Base-by-base conservation (phyloP, 2,113 vertebrate species). In the Ailurus styani region DNA sequence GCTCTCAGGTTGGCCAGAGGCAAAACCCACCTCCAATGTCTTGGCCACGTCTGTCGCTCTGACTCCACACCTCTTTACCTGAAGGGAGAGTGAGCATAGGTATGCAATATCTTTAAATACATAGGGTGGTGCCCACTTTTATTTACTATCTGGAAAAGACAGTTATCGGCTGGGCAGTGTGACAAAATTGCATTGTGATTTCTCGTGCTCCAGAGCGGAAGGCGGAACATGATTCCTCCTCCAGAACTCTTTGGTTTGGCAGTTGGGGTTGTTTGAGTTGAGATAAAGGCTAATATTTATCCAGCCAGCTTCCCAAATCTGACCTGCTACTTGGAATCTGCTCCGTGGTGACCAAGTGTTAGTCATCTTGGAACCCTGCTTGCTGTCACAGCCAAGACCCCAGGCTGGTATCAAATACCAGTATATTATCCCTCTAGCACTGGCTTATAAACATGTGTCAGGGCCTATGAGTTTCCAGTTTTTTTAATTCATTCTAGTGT, bases 211-310 rank as follows among this genome's bases (percentile, higher is more conserved):
- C 72, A 93, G 72, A 94, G 78, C 91, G 95, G 96, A 98, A 98
- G 73, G 87, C 77, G 66, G 88, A 97, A 95, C 37, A 95, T 21
- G 97, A 88, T 95, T 91, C 98, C 86, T 98, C n/a, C 57, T 40
- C 84, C 29, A 97, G 97, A 97, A 91, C 42, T 95, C 97, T 97
- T 98, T 98, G 86, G 94, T 96, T 98, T 98, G 98, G 98, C 96
- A 98, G 90, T 34, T 88, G 40, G 66, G 7, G 0, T 47, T 97
- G n/a, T 97, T 98, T 95, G 95, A 98, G 79, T 95, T 98, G 66
- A 93, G 97, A 98, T 98, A 98, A 97, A 89, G 91, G 93, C 90
- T 90, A 97, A 92, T 98, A 93, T 98, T 98, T 98, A 97, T 96
- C 42, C 93, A 97, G 31, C 82, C 96, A 60, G 73, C 60, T 95